phyloP scores from a whole-genome alignment of 2,888 invertebrate species.

The Ochropleura plecta region DNA sequence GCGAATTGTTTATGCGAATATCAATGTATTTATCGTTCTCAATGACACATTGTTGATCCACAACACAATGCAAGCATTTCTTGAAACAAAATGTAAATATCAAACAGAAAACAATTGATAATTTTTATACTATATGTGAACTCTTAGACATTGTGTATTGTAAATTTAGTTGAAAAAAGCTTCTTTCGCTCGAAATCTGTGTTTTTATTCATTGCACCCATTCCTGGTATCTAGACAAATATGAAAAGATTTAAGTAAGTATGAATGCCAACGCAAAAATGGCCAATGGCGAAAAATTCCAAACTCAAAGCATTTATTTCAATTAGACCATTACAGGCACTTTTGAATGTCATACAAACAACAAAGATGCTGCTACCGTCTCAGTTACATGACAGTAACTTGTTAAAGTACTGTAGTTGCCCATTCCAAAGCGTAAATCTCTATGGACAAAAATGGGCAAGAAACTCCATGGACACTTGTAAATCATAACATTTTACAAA shows the following conservation, averaged over 20 bases:
- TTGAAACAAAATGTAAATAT: conserved; percentile 77
- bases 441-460: too few relatives aligned
- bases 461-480: too few relatives aligned
- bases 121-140: conserved; percentile 80
- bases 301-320: too few relatives aligned
- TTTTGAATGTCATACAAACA: too few relatives aligned
- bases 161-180: conserved; percentile 89
- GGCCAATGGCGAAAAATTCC: not conserved
- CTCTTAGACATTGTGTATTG: conserved; percentile 81
- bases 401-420: too few relatives aligned
- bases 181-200: conserved; percentile 83
- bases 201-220: conserved; percentile 75
- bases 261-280: not conserved
- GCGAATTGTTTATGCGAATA: conserved; percentile 36
- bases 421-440: too few relatives aligned
- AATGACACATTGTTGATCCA: conserved; percentile 51
- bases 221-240: conserved; percentile 18
- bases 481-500: too few relatives aligned
- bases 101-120: conserved; percentile 73
- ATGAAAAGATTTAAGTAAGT: not conserved
- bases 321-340: too few relatives aligned
- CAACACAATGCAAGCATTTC: conserved; percentile 57
- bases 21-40: conserved; percentile 63
- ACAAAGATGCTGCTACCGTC: too few relatives aligned
- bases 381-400: too few relatives aligned